These are phyloP conservation scores for Lophotis ruficrista DNA, from an alignment of 2,113 vertebrate species.

Conservation along the genomic window DNA sequence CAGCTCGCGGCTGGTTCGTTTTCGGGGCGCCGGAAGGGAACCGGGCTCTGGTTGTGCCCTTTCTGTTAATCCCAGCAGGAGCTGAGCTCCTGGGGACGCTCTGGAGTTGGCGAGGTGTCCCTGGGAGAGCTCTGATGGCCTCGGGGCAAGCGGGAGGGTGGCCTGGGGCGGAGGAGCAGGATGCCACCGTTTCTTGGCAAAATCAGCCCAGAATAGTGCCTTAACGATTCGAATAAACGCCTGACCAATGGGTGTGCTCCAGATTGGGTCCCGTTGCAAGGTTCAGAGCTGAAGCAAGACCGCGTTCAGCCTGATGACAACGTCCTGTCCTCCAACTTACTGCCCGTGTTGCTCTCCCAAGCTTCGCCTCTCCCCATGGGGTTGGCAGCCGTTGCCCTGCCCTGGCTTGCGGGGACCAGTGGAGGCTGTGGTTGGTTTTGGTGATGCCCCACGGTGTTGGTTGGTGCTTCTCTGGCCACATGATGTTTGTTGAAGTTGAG, in stretches of 20 bases:
- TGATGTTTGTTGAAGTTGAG: neutral
- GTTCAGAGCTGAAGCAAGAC: neutral
- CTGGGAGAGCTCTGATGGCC: neutral
- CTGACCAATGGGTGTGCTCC: neutral
- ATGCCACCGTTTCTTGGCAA: neutral
- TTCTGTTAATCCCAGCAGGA: neutral
- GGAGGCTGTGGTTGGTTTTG: neutral
- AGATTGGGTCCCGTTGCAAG: neutral
- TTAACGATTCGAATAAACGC: conserved; percentile 28
- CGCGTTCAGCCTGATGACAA: fast-evolving
- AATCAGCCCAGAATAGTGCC: conserved; percentile 63
- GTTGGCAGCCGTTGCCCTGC: neutral
- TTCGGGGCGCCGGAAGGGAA: neutral
- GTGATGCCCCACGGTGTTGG: fast-evolving
- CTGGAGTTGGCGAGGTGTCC: neutral
- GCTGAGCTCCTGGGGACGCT: neutral
- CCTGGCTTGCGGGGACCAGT: neutral
- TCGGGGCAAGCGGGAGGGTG: neutral
- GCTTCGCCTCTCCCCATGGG: neutral
- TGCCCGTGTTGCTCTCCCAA: fast-evolving
- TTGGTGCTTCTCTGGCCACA: neutral
- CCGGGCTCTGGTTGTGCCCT: neutral
- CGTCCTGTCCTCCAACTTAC: neutral
- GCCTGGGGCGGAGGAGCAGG: neutral
- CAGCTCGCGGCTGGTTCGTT: fast-evolving